Evolutionary conservation across 2,113 vertebrate species (phyloP).

Genomic region (Mobula birostris): DNA sequence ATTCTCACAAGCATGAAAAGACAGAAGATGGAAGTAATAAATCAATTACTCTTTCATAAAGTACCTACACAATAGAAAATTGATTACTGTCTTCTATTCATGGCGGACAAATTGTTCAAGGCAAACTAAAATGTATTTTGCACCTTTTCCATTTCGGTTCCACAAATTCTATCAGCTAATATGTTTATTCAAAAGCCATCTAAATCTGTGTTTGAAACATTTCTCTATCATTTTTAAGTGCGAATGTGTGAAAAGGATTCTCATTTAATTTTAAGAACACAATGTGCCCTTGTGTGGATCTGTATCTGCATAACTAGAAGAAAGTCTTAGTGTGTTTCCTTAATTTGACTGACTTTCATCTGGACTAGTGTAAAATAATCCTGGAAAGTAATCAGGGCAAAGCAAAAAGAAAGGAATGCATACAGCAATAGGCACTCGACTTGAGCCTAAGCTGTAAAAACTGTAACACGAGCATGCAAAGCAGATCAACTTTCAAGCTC

Average conservation of each 20-base stretch:
- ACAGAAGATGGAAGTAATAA: not conserved
- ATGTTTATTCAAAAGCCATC: not conserved
- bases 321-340: slow-evolving; percentile 86
- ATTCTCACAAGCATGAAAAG: slow-evolving; percentile 1
- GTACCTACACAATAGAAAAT: not conserved
- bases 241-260: not conserved
- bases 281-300: slow-evolving; percentile 90
- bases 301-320: slow-evolving; percentile 76
- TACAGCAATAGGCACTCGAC: slow-evolving; percentile 73
- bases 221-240: not conserved
- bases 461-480: slow-evolving; percentile 83
- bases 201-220: slow-evolving; percentile 1
- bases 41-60: slow-evolving; percentile 9
- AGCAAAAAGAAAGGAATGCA: slow-evolving; percentile 97
- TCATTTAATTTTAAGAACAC: slow-evolving; percentile 54
- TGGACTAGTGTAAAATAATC: slow-evolving; percentile 94
- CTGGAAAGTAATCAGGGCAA: slow-evolving; percentile 86
- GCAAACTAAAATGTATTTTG: not conserved
- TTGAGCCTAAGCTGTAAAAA: slow-evolving; percentile 95
- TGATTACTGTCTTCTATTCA: too few species aligned
- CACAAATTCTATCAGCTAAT: not conserved
- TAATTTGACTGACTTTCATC: slow-evolving; percentile 91
- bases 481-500: slow-evolving; percentile 95
- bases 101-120: not conserved
- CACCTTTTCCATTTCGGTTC: not conserved